Base-by-base conservation (phyloP, 2,797 vertebrate genomes). In the Poeciliopsis turneri region DNA sequence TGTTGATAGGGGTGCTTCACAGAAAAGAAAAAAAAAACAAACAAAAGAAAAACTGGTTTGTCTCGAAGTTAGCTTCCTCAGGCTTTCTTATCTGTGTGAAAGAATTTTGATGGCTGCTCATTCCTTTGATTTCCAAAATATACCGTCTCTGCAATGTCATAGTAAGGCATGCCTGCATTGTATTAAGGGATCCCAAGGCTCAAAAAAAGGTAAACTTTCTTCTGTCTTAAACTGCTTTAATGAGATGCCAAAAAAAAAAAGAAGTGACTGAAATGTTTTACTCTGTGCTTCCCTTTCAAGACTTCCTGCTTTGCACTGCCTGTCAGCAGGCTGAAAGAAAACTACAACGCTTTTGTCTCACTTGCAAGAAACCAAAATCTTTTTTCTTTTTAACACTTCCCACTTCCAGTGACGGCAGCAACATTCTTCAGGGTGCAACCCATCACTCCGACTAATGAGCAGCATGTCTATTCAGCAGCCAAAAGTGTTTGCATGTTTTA, bases 81-180 rank as follows among this genome's bases (percentile, higher is more conserved):
- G 45, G 16, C 70, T 72, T 70, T 80, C 28, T 55, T 43, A 81
- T 86, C 53, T 76, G 75, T 88, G 79, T 59, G 43, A 33, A n/a
- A 77, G 41, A 75, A 79, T 78, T 75, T 75, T 76, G 28, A 81
- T 74, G 61, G 78, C 81, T 49, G 39, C 51, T 75, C 46, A 78
- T 80, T 55, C 43, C 61, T 88, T 81, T 82, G 75, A 89, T 90
- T 86, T 86, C 66, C 68, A 70, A 84, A 85, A 77, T 82, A 79
- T 82, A 74, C 51, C 39, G 49, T 25, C 41, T n/a, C 30, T 81
- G 81, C 76, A 87, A 81, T 79, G 79, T 75, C 68, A 70, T 69
- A 87, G 80, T 66, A 84, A 72, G 36, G 73, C 66, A 70, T 25
- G 12, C 5, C 5, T 43, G 2, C 11, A n/a, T 45, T 45, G 41